Evolutionary conservation across 2,888 invertebrate genomes (phyloP).

Genomic region (Phengaris alcon): DNA sequence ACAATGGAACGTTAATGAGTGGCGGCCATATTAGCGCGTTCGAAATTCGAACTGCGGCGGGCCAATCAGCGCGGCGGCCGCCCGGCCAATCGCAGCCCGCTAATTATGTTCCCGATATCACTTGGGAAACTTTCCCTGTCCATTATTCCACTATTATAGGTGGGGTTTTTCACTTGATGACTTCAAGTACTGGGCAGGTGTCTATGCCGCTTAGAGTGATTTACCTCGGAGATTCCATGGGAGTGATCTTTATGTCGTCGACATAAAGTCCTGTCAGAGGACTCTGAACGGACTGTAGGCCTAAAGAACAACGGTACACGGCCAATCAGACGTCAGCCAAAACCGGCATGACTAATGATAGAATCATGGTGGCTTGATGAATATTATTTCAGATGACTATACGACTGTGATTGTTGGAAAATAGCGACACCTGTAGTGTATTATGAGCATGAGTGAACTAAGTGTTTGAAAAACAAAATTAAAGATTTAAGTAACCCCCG

Average conservation of each 20-base stretch:
- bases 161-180: neutral
- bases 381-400: neutral
- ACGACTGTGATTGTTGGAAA: no score
- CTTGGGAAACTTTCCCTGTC: neutral
- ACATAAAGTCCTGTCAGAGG: no score
- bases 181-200: constrained; percentile 4
- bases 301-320: neutral
- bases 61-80: constrained; percentile 51
- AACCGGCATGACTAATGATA: no score
- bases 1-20: constrained; percentile 39
- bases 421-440: no score
- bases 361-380: neutral
- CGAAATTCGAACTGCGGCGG: constrained; percentile 43
- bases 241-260: no score
- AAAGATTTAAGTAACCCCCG: no score
- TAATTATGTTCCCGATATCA: constrained; percentile 34
- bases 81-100: constrained; percentile 56
- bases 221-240: no score
- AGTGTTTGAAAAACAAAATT: no score
- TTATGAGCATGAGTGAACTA: no score
- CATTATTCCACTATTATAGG: neutral
- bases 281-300: neutral
- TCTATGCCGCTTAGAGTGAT: no score
- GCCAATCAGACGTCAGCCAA: neutral
- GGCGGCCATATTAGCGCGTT: constrained; percentile 58